These are phyloP conservation scores for Amblyjoppa proteus DNA, from an alignment of 2,888 invertebrate genomes.

Conservation along the genomic window DNA sequence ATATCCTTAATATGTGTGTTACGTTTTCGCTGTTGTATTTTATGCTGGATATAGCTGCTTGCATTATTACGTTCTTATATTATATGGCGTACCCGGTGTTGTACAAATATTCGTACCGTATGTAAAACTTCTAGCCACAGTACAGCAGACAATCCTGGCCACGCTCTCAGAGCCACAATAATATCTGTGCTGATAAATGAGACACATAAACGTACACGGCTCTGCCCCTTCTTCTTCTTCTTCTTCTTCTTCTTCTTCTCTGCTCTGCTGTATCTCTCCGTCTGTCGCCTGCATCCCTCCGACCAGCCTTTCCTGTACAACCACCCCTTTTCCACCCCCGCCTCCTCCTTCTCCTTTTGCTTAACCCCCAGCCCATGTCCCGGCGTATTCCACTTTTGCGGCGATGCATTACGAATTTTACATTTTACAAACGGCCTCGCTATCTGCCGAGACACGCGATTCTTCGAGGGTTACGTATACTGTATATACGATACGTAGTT, in stretches of 20 bases:
- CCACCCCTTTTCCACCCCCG: constrained; percentile 66
- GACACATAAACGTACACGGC: constrained; percentile 84
- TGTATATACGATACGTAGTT: constrained; percentile 32
- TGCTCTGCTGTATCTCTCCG: constrained; percentile 7
- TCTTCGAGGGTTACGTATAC: constrained; percentile 74
- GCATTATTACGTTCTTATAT: constrained; percentile 83
- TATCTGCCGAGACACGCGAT: constrained; percentile 82
- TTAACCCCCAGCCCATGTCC: constrained; percentile 75
- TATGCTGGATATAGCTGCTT: constrained; percentile 64
- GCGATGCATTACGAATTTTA: constrained; percentile 84
- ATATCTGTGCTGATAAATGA: constrained; percentile 84
- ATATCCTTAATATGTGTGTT: constrained; percentile 2
- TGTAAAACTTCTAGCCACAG: constrained; percentile 82
- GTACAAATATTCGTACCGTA: constrained; percentile 83
- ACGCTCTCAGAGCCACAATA: constrained; percentile 81
- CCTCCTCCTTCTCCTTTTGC: constrained; percentile 63
- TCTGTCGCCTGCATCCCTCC: constrained; percentile 44
- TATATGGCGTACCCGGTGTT: constrained; percentile 79
- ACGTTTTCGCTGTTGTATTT: background rate
- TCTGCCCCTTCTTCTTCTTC: constrained; percentile 65
- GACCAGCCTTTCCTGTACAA: constrained; percentile 57
- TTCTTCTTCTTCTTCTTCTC: constrained; percentile 27
- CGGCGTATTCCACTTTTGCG: constrained; percentile 83
- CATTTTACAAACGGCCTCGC: constrained; percentile 82
- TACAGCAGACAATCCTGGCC: constrained; percentile 70